Conservation (phyloP, 2,113 vertebrate genomes). For the Leucosticte australis region DNA sequence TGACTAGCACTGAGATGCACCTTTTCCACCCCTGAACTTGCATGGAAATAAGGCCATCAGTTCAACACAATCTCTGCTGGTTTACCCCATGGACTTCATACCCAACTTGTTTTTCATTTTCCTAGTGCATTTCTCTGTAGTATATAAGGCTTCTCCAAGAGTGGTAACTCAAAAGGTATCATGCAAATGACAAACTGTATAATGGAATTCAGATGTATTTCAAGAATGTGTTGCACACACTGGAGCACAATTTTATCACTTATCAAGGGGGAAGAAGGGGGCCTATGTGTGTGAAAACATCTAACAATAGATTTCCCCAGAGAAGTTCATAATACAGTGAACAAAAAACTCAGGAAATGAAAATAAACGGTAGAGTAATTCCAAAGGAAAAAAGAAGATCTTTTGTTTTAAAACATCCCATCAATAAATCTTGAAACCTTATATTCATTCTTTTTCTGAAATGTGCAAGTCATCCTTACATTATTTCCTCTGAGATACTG, state of each 20-base stretch:
- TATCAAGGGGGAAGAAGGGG: slow-evolving; percentile 34
- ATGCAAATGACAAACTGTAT: slow-evolving; percentile 63
- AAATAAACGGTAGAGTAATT: slow-evolving; percentile 60
- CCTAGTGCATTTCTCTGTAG: slow-evolving; percentile 40
- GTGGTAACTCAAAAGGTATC: slow-evolving; percentile 57
- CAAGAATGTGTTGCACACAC: slow-evolving; percentile 32
- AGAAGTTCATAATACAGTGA: slow-evolving; percentile 43
- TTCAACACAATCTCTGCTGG: neutral
- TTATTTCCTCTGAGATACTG: slow-evolving; percentile 45
- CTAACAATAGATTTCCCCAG: slow-evolving; percentile 58
- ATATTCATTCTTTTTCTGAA: slow-evolving; percentile 25
- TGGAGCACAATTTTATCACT: slow-evolving; percentile 42
- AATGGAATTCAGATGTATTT: slow-evolving; percentile 64
- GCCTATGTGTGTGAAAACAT: slow-evolving; percentile 25
- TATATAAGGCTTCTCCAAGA: slow-evolving; percentile 22
- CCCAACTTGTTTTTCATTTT: slow-evolving; percentile 55
- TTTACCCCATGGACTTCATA: slow-evolving; percentile 19
- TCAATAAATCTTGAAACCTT: slow-evolving; percentile 42
- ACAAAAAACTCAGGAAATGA: slow-evolving; percentile 43
- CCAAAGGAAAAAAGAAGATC: slow-evolving; percentile 34
- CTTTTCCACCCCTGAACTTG: neutral
- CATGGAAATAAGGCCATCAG: slow-evolving; percentile 10
- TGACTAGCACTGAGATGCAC: neutral
- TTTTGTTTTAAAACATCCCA: slow-evolving; percentile 42
- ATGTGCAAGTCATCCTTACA: slow-evolving; percentile 35